Evolutionary conservation across 2,888 invertebrate species (phyloP).

Genomic region (Lypha dubia): DNA sequence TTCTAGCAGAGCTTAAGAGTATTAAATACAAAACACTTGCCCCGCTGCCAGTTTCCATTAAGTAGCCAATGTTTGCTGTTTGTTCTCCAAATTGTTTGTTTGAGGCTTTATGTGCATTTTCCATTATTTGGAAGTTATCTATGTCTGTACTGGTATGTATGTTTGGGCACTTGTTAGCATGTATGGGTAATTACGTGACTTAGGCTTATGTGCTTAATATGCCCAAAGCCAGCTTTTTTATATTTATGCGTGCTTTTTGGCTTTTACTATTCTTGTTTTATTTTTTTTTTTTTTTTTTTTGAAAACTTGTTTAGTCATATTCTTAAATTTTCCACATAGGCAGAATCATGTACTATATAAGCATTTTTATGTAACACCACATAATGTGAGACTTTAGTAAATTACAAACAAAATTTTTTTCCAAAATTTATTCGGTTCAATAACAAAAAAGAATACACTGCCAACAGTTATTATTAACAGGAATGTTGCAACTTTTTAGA

Average conservation of each 20-base stretch:
- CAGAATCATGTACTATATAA: too few species aligned
- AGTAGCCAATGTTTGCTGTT: neutral
- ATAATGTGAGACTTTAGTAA: too few species aligned
- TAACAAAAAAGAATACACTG: too few species aligned
- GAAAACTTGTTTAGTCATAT: neutral
- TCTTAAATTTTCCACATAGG: conserved; percentile 7
- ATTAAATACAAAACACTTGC: conserved; percentile 33
- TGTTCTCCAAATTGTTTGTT: neutral
- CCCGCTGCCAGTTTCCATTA: conserved; percentile 16
- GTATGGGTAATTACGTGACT: conserved; percentile 33
- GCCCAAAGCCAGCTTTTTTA: conserved; percentile 16
- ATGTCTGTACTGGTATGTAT: too few species aligned
- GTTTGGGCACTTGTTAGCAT: neutral
- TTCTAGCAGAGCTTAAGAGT: conserved; percentile 38
- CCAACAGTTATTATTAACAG: too few species aligned
- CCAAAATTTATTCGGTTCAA: too few species aligned
- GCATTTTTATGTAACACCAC: too few species aligned
- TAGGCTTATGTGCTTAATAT: conserved; percentile 48
- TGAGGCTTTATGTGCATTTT: neutral
- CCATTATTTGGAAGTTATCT: neutral
- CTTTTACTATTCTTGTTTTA: neutral
- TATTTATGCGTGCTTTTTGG: conserved; percentile 16
- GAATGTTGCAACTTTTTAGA: too few species aligned
- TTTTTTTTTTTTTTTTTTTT: too few species aligned
- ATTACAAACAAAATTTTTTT: too few species aligned